phyloP scores from a whole-genome alignment of 2,888 invertebrate genomes.

The Escarpia spicata region DNA sequence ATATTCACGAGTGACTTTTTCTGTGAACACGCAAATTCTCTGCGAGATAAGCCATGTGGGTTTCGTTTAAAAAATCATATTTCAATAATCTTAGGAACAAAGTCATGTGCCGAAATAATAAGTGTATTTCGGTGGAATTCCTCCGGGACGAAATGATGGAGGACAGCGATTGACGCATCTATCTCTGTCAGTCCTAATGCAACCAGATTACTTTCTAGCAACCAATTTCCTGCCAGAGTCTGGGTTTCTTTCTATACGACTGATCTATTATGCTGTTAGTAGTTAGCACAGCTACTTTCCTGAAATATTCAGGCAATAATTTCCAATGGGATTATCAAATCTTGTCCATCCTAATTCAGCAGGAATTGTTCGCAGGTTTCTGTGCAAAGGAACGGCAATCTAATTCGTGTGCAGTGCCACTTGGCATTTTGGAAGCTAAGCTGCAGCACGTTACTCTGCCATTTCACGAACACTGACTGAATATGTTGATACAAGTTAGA shows the following conservation, averaged over 20 bases:
- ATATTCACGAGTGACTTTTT: background rate
- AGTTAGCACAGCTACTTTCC: background rate
- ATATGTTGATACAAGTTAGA: background rate
- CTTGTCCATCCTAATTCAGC: background rate
- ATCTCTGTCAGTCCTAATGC: background rate
- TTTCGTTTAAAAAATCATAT: background rate
- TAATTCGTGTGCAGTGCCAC: background rate
- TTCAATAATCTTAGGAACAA: conserved; percentile 11
- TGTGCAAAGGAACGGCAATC: conserved; percentile 9
- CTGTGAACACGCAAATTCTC: background rate
- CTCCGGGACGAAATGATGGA: background rate
- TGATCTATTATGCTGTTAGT: conserved; percentile 11
- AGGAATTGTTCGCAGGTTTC: background rate
- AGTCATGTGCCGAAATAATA: background rate
- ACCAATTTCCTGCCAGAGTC: background rate
- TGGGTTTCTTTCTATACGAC: background rate
- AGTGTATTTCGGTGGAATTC: background rate
- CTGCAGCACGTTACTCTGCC: conserved; percentile 12
- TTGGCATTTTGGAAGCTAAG: background rate
- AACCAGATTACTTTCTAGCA: background rate
- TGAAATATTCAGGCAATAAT: background rate
- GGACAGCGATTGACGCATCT: background rate
- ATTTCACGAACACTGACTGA: conserved; percentile 9
- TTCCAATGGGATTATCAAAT: conserved; percentile 12
- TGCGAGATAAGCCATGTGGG: background rate